Evolutionary conservation across 2,113 vertebrate genomes (phyloP).

Genomic region (Melanocharis versteri): DNA sequence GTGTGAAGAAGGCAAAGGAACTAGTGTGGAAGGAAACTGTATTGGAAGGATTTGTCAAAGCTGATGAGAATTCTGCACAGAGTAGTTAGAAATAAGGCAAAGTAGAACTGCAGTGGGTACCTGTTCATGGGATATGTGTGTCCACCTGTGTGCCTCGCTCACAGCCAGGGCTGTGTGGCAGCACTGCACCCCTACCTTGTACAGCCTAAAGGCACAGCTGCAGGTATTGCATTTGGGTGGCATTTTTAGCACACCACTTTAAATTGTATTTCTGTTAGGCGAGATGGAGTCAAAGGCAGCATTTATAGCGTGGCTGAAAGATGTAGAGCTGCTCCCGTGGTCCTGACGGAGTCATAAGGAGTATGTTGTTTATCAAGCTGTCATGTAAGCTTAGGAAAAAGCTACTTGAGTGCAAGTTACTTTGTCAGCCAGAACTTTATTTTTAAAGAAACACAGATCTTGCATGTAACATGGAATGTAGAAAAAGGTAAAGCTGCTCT

Average conservation of each 20-base stretch:
- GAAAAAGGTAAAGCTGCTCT: neutral
- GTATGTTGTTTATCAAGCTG: neutral
- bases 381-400: neutral
- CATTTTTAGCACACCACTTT: neutral
- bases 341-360: neutral
- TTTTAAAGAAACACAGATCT: neutral
- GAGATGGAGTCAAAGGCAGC: neutral
- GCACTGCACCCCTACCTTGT: neutral
- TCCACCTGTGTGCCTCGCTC: accelerated
- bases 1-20: neutral
- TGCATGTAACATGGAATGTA: neutral
- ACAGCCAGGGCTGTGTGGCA: neutral
- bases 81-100: neutral
- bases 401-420: neutral
- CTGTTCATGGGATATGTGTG: accelerated
- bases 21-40: neutral
- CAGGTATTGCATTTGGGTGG: neutral
- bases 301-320: neutral
- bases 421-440: neutral
- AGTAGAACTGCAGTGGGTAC: neutral
- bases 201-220: neutral
- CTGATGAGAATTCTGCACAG: neutral
- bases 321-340: neutral
- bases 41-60: neutral
- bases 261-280: neutral